A percentile compares a stretch with the other conserved stretches of the same genome.
phyloP scores from a whole-genome alignment of 1,140 invertebrate species.

The Aphidius gifuensis region DNA sequence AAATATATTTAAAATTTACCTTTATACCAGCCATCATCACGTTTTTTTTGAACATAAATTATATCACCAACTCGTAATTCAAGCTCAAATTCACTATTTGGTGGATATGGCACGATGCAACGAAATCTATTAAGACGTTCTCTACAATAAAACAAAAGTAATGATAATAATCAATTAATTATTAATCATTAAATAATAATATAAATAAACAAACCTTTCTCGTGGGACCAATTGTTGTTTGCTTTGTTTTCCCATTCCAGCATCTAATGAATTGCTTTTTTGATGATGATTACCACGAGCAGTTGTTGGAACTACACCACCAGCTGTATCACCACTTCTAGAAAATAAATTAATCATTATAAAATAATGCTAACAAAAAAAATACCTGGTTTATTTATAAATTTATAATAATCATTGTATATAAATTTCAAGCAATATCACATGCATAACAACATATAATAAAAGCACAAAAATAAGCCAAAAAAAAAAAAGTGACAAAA shows the following conservation, averaged over 20 bases:
- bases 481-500: not conserved
- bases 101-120: slow-evolving; percentile 92
- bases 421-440: not conserved
- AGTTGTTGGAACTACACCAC: slow-evolving; percentile 37
- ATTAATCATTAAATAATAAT: slow-evolving; percentile 3
- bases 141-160: slow-evolving; percentile 31
- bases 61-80: slow-evolving; percentile 88
- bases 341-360: slow-evolving; percentile 13
- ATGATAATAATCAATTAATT: not conserved
- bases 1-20: slow-evolving; percentile 49
- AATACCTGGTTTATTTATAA: not conserved
- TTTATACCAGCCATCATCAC: slow-evolving; percentile 95
- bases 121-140: slow-evolving; percentile 66
- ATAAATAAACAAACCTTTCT: slow-evolving; percentile 54
- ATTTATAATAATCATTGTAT: not conserved
- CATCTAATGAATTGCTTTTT: slow-evolving; percentile 78
- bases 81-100: slow-evolving; percentile 88
- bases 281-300: slow-evolving; percentile 61
- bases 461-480: not conserved
- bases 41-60: slow-evolving; percentile 86
- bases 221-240: slow-evolving; percentile 57
- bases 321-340: slow-evolving; percentile 43
- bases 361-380: not conserved
- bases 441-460: no score
- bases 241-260: slow-evolving; percentile 56